A percentile compares a stretch with the other conserved stretches of the same genome.
phyloP scores from a whole-genome alignment of 2,888 invertebrate species.

The Drosophila mimica region DNA sequence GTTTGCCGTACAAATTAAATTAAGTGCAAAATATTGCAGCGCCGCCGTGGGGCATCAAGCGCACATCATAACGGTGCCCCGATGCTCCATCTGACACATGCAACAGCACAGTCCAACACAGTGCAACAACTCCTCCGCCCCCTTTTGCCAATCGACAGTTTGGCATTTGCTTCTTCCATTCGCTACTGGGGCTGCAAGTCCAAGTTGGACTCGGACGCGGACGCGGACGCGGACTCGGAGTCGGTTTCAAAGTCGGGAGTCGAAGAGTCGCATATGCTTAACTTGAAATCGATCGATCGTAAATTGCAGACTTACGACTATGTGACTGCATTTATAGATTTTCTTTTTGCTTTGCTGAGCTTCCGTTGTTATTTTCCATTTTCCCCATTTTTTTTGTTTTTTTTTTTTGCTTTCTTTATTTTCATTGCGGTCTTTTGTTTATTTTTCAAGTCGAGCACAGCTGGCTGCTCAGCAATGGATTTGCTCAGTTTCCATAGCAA shows the following conservation, averaged over 20 bases:
- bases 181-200: conserved; percentile 32
- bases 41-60: conserved; percentile 64
- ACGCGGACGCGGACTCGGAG: conserved; percentile 28
- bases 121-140: neutral
- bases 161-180: conserved; percentile 32
- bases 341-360: conserved; percentile 22
- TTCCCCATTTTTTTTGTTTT: neutral
- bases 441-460: conserved; percentile 28
- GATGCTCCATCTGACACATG: conserved; percentile 60
- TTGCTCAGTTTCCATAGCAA: conserved; percentile 13
- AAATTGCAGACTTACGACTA: conserved; percentile 73
- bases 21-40: conserved; percentile 76
- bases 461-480: conserved; percentile 24
- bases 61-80: conserved; percentile 71
- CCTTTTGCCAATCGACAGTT: neutral
- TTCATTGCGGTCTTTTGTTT: conserved; percentile 41
- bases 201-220: conserved; percentile 30
- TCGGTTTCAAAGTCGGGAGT: conserved; percentile 9
- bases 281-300: conserved; percentile 81
- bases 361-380: conserved; percentile 13
- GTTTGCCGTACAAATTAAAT: conserved; percentile 80
- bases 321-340: conserved; percentile 61
- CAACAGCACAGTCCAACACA: conserved; percentile 5
- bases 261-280: conserved; percentile 73
- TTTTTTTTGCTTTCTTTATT: conserved; percentile 8